A percentile compares a stretch with the other conserved stretches of the same genome.
phyloP scores from a whole-genome alignment of 2,888 invertebrate genomes.

The Bursaphelenchus okinawaensis region DNA sequence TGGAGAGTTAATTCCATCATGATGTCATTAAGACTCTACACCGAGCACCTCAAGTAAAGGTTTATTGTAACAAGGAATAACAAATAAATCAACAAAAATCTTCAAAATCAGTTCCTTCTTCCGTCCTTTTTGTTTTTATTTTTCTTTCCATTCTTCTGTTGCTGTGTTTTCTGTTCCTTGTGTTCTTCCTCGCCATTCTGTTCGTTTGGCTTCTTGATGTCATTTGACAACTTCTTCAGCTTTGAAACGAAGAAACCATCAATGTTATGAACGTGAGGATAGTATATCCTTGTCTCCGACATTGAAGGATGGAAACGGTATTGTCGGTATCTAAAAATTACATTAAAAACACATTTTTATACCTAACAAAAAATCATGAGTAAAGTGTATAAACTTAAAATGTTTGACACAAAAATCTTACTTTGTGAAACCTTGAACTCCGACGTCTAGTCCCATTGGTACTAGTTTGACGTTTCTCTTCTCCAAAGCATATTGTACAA shows the following conservation, averaged over 20 bases:
- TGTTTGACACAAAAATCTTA: too few species aligned
- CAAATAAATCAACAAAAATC: not conserved
- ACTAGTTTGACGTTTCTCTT: constrained; percentile 85
- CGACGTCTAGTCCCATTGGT: constrained; percentile 87
- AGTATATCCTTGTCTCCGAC: constrained; percentile 81
- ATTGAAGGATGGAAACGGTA: constrained; percentile 79
- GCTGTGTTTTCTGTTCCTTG: not conserved
- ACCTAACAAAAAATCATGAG: too few species aligned
- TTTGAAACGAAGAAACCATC: constrained; percentile 99
- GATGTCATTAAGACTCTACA: too few species aligned
- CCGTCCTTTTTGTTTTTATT: not conserved
- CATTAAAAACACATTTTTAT: too few species aligned
- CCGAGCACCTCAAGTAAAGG: too few species aligned
- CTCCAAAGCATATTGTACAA: constrained; percentile 87
- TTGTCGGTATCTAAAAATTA: constrained; percentile 53
- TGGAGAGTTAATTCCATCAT: too few species aligned
- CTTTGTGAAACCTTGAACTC: constrained; percentile 85
- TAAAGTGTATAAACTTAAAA: too few species aligned
- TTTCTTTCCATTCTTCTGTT: not conserved
- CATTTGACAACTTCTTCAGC: constrained; percentile 86
- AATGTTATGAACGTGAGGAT: constrained; percentile 97
- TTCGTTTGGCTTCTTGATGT: not conserved
- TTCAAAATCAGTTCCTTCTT: too few species aligned
- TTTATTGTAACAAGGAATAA: too few species aligned
- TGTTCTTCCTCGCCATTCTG: not conserved